Percentiles rank a stretch among this genome's conserved stretches.
These are phyloP conservation scores for Heliconius congener DNA, from an alignment of 1,140 invertebrate genomes.

Conservation along the genomic window DNA sequence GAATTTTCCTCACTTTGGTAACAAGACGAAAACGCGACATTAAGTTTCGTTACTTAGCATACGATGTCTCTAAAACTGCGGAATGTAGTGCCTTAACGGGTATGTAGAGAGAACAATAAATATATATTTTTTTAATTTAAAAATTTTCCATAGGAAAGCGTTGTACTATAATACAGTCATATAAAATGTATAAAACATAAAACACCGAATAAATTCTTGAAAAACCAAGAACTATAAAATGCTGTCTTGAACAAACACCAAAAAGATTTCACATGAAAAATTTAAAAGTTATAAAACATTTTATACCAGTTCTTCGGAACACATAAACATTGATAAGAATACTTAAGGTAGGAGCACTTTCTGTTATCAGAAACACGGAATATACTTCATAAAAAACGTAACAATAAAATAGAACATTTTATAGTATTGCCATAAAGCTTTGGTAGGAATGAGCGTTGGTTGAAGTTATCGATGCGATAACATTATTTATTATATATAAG, in stretches of 20 bases:
- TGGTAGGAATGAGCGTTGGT: background rate
- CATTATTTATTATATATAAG: background rate
- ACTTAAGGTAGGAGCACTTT: background rate
- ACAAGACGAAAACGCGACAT: no score
- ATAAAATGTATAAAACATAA: background rate
- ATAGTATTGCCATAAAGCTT: conserved; percentile 1
- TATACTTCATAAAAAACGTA: conserved; percentile 11
- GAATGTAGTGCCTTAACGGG: no score
- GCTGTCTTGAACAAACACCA: background rate
- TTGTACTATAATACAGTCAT: background rate
- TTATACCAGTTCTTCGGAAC: background rate
- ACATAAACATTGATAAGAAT: conserved; percentile 7
- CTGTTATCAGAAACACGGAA: conserved; percentile 10
- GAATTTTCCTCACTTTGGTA: no score
- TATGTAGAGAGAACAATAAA: no score
- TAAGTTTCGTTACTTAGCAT: no score
- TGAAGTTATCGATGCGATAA: background rate
- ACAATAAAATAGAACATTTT: conserved; percentile 15
- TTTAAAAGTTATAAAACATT: conserved; percentile 14
- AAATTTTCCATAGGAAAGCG: no score
- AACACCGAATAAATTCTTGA: background rate
- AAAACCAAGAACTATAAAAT: conserved; percentile 2
- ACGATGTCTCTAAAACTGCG: no score
- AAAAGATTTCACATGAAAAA: conserved; percentile 11
- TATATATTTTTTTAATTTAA: no score